Conservation (phyloP, 2,113 vertebrate genomes). For the Hydrolagus affinis region DNA sequence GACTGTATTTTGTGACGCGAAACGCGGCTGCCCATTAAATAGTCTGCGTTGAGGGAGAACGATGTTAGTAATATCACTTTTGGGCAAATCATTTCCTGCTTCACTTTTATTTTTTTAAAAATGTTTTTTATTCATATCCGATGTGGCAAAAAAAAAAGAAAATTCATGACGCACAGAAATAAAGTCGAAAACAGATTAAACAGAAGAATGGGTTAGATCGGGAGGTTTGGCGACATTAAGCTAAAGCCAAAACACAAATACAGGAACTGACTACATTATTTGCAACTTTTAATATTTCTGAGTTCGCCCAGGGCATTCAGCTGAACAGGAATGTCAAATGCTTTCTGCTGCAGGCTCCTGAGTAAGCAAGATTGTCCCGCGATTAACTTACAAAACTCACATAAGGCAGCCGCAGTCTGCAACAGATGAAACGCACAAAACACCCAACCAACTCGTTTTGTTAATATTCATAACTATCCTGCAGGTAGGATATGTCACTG, state of each 20-base stretch:
- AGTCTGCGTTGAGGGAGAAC: no score
- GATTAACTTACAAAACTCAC: neutral
- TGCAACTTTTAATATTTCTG: slow-evolving; percentile 1
- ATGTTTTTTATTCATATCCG: no score
- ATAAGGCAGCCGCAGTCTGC: neutral
- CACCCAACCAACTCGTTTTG: neutral
- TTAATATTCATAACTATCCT: neutral
- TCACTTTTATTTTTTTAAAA: no score
- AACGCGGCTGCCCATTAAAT: no score
- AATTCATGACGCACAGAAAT: neutral
- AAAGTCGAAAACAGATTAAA: neutral
- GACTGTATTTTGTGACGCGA: no score
- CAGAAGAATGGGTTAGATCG: neutral
- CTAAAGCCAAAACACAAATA: neutral
- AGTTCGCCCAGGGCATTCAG: neutral
- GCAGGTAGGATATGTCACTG: neutral
- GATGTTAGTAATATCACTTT: no score
- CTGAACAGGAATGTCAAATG: neutral
- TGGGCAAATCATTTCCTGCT: no score
- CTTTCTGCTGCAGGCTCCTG: neutral
- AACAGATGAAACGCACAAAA: slow-evolving; percentile 10
- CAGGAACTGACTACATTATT: neutral
- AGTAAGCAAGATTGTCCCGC: neutral
- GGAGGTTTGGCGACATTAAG: neutral
- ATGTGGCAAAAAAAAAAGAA: no score